Evolutionary conservation across 2,888 invertebrate genomes (phyloP), one percentile per base, ranked within the genome.

Genomic region (Stenurella melanura): DNA sequence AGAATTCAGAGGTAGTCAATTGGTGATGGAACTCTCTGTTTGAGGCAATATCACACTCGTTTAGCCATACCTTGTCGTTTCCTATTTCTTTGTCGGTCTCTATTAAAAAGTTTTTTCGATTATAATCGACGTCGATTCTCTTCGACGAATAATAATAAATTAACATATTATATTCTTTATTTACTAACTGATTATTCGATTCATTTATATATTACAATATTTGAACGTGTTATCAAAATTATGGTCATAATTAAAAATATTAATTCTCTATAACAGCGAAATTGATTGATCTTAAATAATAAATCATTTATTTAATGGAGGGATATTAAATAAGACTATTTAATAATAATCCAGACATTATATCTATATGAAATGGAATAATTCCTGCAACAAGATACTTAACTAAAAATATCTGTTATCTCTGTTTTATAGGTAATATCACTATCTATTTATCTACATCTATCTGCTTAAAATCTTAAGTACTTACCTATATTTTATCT

Each of bases 371-470:
- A 18, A 50, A 50, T 17, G 50, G 50, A 42, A 42, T 42, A 42
- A 15, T 61, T 15, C n/a, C n/a, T 34, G 30, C 61, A 19, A 64
- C 30, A 64, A 64, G 64, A 64, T 64, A 64, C 19, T 9, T 34
- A 17, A 18, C 64, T 64, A 64, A 42, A 64, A 64, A 64, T 64
- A 64, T 64, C 64, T 64, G 64, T 64, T 64, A 64, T 64, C 64
- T 64, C 9, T 3, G 42, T 18, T 38, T 64, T 64, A 58, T 64
- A 64, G 50, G 50, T n/a, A n/a, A 12, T 50, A n/a, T 50, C 15
- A 50, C 15, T 64, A 42, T 34, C 18, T 64, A 34, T 17, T 15
- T 42, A 64, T 64, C 64, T 64, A 64, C 30, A 42, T 63, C 17
- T 63, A 63, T 38, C 9, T 34, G 11, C 63, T 64, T 42, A 64